phyloP scores from a whole-genome alignment of 2,888 invertebrate species.

The Ophioninae sp. region DNA sequence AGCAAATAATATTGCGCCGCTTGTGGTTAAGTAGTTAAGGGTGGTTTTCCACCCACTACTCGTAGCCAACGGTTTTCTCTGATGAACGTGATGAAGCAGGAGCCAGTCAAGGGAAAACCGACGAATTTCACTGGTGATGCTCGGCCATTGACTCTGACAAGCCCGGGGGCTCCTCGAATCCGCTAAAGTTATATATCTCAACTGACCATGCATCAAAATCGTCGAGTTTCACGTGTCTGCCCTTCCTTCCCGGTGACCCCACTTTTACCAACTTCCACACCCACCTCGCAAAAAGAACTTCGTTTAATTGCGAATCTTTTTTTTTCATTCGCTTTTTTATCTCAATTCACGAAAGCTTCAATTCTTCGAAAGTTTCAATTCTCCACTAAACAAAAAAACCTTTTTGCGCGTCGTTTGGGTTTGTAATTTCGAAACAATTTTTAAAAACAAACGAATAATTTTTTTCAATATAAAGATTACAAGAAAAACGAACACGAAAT shows the following conservation, averaged over 20 bases:
- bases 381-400: too few relatives aligned
- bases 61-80: conserved; percentile 12
- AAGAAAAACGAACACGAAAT: too few relatives aligned
- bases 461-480: too few relatives aligned
- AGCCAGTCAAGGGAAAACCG: conserved; percentile 27
- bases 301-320: background rate
- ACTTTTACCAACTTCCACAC: background rate
- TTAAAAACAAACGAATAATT: too few relatives aligned
- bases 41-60: background rate
- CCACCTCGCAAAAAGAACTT: background rate
- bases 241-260: background rate
- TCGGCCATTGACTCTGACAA: conserved; percentile 16
- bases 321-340: too few relatives aligned
- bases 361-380: too few relatives aligned
- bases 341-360: too few relatives aligned
- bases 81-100: background rate
- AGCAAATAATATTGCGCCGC: conserved; percentile 7
- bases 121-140: conserved; percentile 12
- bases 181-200: conserved; percentile 20
- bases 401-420: too few relatives aligned
- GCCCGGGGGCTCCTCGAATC: conserved; percentile 6
- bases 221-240: conserved; percentile 10
- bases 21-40: conserved; percentile 31
- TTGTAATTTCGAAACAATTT: too few relatives aligned
- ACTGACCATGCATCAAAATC: conserved; percentile 10